These are phyloP conservation scores for Stichodactyla helianthus DNA, from an alignment of 64 coral and sea anemone species.

Conservation along the genomic window DNA sequence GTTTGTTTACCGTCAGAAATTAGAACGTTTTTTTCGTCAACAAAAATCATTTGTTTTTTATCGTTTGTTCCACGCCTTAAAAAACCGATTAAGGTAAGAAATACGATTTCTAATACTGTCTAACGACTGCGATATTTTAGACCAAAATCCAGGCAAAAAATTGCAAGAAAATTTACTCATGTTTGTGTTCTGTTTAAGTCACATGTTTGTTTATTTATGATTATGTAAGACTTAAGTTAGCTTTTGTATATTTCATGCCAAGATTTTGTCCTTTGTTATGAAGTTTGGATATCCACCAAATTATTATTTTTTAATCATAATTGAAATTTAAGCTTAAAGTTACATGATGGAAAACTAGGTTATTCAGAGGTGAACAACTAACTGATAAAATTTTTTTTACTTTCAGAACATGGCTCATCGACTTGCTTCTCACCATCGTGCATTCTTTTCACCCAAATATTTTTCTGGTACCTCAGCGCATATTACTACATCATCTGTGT, in stretches of 20 bases:
- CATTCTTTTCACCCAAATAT: conserved; percentile 79
- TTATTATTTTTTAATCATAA: too few relatives aligned
- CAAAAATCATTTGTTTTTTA: not conserved
- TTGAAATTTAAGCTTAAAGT: too few relatives aligned
- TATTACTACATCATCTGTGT: conserved; percentile 79
- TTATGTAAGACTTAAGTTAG: too few relatives aligned
- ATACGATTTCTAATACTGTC: not conserved
- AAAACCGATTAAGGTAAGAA: not conserved
- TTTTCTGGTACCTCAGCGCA: conserved; percentile 71
- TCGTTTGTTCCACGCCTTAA: not conserved
- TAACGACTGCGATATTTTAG: not conserved
- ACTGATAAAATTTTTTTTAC: not conserved
- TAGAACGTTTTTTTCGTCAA: not conserved
- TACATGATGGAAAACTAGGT: not conserved
- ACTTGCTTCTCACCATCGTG: conserved; percentile 80
- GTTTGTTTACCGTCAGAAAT: not conserved
- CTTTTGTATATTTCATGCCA: too few relatives aligned
- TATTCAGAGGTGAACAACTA: not conserved
- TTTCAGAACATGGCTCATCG: conserved; percentile 88
- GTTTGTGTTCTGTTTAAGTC: too few relatives aligned
- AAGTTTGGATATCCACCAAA: too few relatives aligned
- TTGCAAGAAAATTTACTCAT: not conserved
- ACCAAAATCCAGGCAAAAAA: too few relatives aligned
- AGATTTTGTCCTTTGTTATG: too few relatives aligned
- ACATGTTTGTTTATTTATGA: too few relatives aligned